phyloP scores from a whole-genome alignment of 2,888 invertebrate genomes.

The Drosophila pseudotalamancana region DNA sequence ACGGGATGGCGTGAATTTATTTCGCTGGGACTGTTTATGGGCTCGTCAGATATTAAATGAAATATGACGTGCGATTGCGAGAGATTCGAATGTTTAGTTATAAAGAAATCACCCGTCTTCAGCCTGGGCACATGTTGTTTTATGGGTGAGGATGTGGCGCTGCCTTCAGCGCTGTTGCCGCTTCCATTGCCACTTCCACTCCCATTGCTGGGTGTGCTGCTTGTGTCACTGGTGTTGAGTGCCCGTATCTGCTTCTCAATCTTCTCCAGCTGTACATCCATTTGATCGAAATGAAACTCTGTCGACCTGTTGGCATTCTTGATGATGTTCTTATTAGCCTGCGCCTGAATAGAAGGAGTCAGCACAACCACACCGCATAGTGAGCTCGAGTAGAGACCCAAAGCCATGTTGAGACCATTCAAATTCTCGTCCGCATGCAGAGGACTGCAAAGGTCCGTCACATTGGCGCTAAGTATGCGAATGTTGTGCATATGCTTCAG shows the following conservation, averaged over 20 bases:
- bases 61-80: conserved; percentile 97
- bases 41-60: conserved; percentile 96
- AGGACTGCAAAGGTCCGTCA: conserved; percentile 91
- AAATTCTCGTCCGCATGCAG: conserved; percentile 85
- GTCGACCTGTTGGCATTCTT: conserved; percentile 87
- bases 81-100: conserved; percentile 96
- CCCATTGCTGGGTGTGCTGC: conserved; percentile 57
- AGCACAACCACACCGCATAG: conserved; percentile 94
- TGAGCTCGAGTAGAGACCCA: conserved; percentile 96
- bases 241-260: conserved; percentile 86
- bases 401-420: conserved; percentile 92
- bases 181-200: conserved; percentile 43
- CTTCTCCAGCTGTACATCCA: conserved; percentile 92
- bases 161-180: conserved; percentile 56
- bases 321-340: conserved; percentile 82
- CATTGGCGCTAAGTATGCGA: conserved; percentile 93
- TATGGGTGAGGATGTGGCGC: conserved; percentile 75
- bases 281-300: conserved; percentile 94
- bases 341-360: conserved; percentile 84
- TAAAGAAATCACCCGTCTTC: conserved; percentile 93
- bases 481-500: conserved; percentile 99
- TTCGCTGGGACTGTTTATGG: conserved; percentile 88
- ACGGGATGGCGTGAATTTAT: conserved; percentile 98
- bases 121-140: conserved; percentile 86
- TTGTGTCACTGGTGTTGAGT: conserved; percentile 74